A percentile compares a stretch with the other conserved stretches of the same genome.
Conservation (phyloP, 2,797 vertebrate species). For the Sardinella longiceps region DNA sequence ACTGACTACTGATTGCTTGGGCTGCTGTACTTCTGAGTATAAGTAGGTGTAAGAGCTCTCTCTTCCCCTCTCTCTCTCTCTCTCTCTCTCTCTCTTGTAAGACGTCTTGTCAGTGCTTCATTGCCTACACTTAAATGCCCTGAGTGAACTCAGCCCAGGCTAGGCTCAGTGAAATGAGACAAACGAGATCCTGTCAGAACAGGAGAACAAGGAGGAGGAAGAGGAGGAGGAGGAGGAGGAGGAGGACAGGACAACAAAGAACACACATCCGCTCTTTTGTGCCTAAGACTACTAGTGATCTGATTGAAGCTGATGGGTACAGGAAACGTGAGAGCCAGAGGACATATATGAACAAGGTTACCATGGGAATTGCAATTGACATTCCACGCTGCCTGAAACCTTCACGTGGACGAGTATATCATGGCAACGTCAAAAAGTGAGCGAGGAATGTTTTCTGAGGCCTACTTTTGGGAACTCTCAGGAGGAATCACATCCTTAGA, state of each 20-base stretch:
- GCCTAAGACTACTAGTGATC: not conserved
- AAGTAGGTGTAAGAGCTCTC: not conserved
- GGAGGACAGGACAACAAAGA: not conserved
- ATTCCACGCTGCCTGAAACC: not conserved
- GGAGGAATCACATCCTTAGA: not conserved
- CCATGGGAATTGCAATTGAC: slow-evolving; percentile 11
- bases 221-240: not conserved
- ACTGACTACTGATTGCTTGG: not conserved
- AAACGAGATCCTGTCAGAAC: slow-evolving; percentile 13
- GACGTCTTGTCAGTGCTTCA: not conserved
- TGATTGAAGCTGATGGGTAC: not conserved
- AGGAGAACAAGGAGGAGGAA: not conserved
- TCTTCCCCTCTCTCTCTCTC: not conserved
- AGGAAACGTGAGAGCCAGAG: not conserved
- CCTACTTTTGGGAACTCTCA: not conserved
- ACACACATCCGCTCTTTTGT: not conserved
- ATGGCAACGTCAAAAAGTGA: not conserved
- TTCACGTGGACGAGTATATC: not conserved
- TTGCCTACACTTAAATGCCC: slow-evolving; percentile 1
- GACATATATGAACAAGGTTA: not conserved
- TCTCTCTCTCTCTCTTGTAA: slow-evolving; percentile 1
- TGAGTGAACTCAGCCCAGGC: not conserved
- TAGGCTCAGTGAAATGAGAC: not conserved
- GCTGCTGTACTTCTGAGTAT: not conserved
- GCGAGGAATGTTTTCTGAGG: not conserved